phyloP scores from a whole-genome alignment of 2,113 vertebrate species.

The Megaleporinus macrocephalus region DNA sequence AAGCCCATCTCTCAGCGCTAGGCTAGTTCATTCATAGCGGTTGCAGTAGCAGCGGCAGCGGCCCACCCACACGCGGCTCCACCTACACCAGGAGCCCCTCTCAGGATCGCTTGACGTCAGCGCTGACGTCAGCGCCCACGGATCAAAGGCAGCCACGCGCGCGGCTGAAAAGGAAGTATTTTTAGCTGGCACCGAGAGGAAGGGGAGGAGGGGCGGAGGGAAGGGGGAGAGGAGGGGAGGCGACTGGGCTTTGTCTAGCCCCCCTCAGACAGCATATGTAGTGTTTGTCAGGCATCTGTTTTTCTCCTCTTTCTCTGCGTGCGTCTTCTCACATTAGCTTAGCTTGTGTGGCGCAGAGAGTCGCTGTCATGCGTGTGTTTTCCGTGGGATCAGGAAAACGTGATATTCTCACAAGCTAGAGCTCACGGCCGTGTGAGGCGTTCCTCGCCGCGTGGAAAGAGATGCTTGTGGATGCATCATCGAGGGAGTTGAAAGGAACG shows the following conservation, averaged over 20 bases:
- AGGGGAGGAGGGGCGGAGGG: neutral
- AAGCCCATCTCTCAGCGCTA: slow-evolving; percentile 26
- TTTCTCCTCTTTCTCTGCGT: neutral
- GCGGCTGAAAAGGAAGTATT: slow-evolving; percentile 52
- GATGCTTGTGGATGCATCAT: neutral
- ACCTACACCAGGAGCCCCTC: slow-evolving; percentile 56
- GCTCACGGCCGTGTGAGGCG: slow-evolving; percentile 12
- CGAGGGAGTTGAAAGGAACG: neutral
- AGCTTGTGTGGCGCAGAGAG: neutral
- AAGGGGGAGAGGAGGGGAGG: slow-evolving; percentile 13
- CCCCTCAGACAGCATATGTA: slow-evolving; percentile 42
- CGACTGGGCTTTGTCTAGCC: slow-evolving; percentile 49
- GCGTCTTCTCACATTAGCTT: neutral
- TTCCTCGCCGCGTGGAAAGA: no score
- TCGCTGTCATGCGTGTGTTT: neutral
- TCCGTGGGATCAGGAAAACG: neutral
- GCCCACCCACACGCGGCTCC: slow-evolving; percentile 55
- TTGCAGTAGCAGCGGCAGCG: slow-evolving; percentile 26
- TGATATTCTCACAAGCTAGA: neutral
- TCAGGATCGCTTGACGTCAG: slow-evolving; percentile 60
- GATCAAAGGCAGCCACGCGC: slow-evolving; percentile 59
- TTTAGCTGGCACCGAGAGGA: slow-evolving; percentile 52
- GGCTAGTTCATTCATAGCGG: slow-evolving; percentile 59
- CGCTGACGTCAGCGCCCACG: slow-evolving; percentile 58
- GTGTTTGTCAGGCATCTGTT: slow-evolving; percentile 17